A percentile compares a stretch with the other conserved stretches of the same genome.
These are phyloP conservation scores for Elachura formosa DNA, from an alignment of 2,113 vertebrate genomes.

Conservation along the genomic window DNA sequence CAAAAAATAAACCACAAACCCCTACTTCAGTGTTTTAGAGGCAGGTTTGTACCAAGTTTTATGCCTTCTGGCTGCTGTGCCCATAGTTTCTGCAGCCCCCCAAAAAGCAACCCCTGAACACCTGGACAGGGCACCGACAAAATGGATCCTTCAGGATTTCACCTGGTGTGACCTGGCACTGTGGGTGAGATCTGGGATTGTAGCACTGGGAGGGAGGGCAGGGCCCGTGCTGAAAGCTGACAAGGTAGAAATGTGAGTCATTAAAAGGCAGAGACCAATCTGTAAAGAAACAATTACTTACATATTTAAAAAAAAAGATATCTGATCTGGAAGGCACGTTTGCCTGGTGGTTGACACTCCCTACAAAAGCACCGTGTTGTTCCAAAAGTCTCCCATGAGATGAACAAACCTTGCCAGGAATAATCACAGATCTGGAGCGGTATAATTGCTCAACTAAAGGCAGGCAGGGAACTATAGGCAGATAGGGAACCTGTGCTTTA, in stretches of 20 bases:
- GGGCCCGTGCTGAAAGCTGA: constrained; percentile 44
- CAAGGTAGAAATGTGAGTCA: constrained; percentile 42
- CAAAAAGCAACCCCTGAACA: neutral
- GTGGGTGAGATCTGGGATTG: constrained; percentile 33
- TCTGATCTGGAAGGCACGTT: constrained; percentile 47
- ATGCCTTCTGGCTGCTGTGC: neutral
- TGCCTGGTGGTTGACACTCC: constrained; percentile 32
- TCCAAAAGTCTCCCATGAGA: constrained; percentile 42
- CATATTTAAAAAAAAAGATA: neutral
- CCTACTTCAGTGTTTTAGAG: neutral
- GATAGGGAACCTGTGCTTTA: neutral
- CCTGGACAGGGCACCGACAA: rapidly evolving
- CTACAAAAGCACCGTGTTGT: constrained; percentile 4
- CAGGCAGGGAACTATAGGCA: neutral
- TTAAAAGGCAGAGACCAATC: constrained; percentile 30
- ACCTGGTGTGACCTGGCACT: constrained; percentile 41
- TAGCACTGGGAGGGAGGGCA: constrained; percentile 36
- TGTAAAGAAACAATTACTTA: constrained; percentile 47
- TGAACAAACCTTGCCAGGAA: constrained; percentile 31
- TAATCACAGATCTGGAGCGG: neutral
- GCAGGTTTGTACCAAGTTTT: neutral
- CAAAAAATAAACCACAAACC: neutral
- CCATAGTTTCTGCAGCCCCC: neutral
- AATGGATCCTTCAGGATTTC: neutral
- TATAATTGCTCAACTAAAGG: constrained; percentile 1